Evolutionary conservation across 2,888 invertebrate species (phyloP), one percentile per base, ranked within the genome.

Genomic region (Pammene fasciana): DNA sequence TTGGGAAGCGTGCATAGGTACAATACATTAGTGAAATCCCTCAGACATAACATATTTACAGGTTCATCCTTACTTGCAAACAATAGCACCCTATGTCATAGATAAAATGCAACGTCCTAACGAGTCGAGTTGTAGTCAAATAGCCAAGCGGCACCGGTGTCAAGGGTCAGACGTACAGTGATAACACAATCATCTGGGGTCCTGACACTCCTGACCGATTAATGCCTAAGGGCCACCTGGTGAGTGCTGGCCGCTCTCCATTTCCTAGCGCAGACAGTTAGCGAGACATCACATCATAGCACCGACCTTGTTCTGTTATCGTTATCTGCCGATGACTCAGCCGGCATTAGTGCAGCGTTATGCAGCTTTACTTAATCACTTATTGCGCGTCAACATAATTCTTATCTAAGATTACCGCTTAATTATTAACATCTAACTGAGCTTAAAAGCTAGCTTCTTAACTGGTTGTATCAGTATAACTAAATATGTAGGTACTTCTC

Each of bases 1-100:
- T 54, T 9, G 43, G 65, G 14, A 65, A 38, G 59, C 67, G 68
- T 70, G 72, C 72, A 56, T 70, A n/a, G n/a, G n/a, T n/a, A 65
- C 54, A 65, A 41, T 70, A 70, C 45, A 48, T 34, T 34, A 4
- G 60, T 41, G 26, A 52, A 36, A 14, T 52, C 36, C 64, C 26
- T 6, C 45, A 38, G 36, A n/a, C 36, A 5, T 56, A 48, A 50
- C 50, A 68, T 18, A 66, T 67, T 26, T 43, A 67, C 56, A 55
- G 34, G 16, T 52, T 18, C 26, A 50, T 26, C 18, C 50, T 18
- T 36, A 60, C n/a, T n/a, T n/a, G 46, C 36, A 61, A 50, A 38
- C 36, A 48, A 8, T 18, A 50, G 38, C 18, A 16, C 38, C 18
- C 50, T 18, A 52, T 41, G 18, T 26, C 1, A 6, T 14, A 16